Evolutionary conservation across 2,888 invertebrate species (phyloP), one percentile per base, ranked within the genome.

Genomic region (Polyploca ridens): DNA sequence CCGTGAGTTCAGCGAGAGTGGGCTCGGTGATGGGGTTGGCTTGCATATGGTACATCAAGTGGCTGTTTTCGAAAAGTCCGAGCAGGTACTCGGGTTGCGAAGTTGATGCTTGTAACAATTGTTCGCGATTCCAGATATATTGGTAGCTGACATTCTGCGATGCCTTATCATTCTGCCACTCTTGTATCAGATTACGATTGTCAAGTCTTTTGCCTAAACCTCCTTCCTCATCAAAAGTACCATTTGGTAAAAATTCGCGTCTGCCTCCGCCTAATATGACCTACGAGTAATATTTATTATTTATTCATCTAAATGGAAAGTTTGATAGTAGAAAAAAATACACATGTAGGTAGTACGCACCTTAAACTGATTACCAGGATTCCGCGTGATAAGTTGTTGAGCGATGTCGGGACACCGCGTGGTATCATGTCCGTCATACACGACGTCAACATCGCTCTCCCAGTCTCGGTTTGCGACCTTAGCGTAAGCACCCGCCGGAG

Each of bases 231-330:
- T 96, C 96, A n/a, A 81, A 69, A 0, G 81, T 78, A 2, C 85
- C 86, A 16, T 90, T 94, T 0, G 96, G 96, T 13, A 96, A 77
- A 76, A 97, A 96, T 67, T 96, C 95, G 0, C 90, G 87, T 14
- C 96, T 91, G 0, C 97, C 97, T 0, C 97, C 97, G 0, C 97
- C 97, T 69, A 97, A 83, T 49, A 97, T 95, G 0, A 97, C 95
- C 94, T 96, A 69, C 1, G 14, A 61, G 11, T 33, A 61, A 14
- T 27, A 0, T 10, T 19, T 3, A 5, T 3, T 5, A 1, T 41
- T 19, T 41, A 27, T 27, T 27, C 27, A 27, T 27, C 27, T 27
- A 27, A 27, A 27, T 27, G 27, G 27, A 27, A 27, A 27, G 27
- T 27, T 27, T 27, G 27, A 27, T 27, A 27, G 27, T 27, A 1